Conservation (phyloP, 1,140 invertebrate genomes). For the Drosophila watanabei region DNA sequence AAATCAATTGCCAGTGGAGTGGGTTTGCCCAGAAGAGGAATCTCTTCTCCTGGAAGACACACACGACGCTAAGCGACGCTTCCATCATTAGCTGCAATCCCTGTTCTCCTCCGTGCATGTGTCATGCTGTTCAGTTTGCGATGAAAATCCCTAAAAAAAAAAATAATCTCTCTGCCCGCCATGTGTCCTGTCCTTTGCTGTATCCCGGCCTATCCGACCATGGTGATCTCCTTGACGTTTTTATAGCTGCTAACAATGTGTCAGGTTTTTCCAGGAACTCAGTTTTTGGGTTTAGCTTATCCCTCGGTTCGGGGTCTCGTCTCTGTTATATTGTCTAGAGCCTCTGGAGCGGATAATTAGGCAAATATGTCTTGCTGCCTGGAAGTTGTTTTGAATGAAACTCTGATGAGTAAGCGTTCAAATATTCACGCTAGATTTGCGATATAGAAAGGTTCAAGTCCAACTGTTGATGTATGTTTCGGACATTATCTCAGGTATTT, state of each 20-base stretch:
- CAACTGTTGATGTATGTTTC: constrained; percentile 19
- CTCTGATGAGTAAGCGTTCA: constrained; percentile 36
- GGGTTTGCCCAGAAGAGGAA: constrained; percentile 23
- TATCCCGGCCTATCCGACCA: constrained; percentile 31
- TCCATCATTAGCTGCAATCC: constrained; percentile 47
- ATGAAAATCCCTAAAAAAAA: constrained; percentile 68
- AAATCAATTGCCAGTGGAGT: constrained; percentile 49
- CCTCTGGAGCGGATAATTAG: constrained; percentile 49
- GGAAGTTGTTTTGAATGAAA: constrained; percentile 40
- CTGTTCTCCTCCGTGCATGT: constrained; percentile 38
- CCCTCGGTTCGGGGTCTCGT: constrained; percentile 10
- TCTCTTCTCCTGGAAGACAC: constrained; percentile 33
- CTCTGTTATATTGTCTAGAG: not conserved
- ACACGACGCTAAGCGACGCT: constrained; percentile 26
- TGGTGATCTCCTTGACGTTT: constrained; percentile 67
- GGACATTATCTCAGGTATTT: constrained; percentile 35
- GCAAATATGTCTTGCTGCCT: constrained; percentile 45
- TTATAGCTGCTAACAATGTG: constrained; percentile 79
- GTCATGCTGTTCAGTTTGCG: constrained; percentile 63
- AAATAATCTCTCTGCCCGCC: constrained; percentile 36
- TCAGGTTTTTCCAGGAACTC: constrained; percentile 76
- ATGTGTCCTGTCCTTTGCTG: constrained; percentile 47
- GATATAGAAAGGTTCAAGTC: constrained; percentile 17
- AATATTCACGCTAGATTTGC: constrained; percentile 48
- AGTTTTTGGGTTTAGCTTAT: constrained; percentile 24